Base-by-base conservation (phyloP, 2,113 vertebrate genomes). In the Aegotheles bennettii region DNA sequence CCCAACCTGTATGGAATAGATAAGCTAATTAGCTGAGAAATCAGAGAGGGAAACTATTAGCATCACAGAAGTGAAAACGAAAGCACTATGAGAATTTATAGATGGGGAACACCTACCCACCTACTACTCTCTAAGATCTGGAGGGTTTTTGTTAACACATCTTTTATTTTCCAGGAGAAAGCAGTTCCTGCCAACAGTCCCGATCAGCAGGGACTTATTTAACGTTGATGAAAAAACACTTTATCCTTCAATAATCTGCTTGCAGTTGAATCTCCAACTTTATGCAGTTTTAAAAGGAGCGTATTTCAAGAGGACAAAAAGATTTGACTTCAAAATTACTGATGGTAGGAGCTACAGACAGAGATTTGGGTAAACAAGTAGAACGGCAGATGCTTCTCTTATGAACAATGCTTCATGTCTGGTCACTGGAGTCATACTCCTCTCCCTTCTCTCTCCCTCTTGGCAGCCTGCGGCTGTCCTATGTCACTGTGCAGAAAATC, bases 1-100 rank as follows among this genome's bases (percentile, higher is more conserved):
- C 96, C 96, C 96, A 98, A 98, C 98, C 94, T 95, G 94, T 95
- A 65, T 59, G 91, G 53, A 94, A 88, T 87, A 96, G 98, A 98
- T 98, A 98, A 98, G 97, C 98, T 97, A 98, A 98, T 98, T 98
- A 98, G 96, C 97, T 97, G 87, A 97, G 98, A 99, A 99, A 98
- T 98, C 93, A 98, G 98, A 98, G 97, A 98, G 87, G 97, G 95
- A 95, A 84, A 92, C 82, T 94, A 96, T 96, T 97, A 97, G 73
- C 71, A 94, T 89, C 77, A 80, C 43, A 94, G 54, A 81, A 94
- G 68, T 78, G 88, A 96, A 94, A 96, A 68, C 0, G 0, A 92
- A 93, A 95, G 60, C 81, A 60, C 76, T 25, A 26, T 47, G 23
- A 64, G 21, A 71, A 80, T 77, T 71, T 61, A 43, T 13, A 60